Conservation (phyloP, 2,113 vertebrate species). For the Rhineura floridana region DNA sequence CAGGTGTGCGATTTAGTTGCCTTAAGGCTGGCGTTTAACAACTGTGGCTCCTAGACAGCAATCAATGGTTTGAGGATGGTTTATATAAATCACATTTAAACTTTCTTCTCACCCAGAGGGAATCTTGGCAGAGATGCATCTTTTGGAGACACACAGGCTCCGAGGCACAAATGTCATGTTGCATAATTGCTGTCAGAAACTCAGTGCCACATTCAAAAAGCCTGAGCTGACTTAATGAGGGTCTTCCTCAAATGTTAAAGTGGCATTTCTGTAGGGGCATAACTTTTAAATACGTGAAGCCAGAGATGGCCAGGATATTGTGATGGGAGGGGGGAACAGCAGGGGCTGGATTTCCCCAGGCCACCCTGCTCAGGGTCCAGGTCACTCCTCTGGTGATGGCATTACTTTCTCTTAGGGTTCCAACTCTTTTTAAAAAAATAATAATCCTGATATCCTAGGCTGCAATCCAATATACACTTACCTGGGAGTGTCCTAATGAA, state of each 20-base stretch:
- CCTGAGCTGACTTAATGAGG: neutral
- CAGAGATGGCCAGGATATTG: neutral
- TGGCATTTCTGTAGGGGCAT: neutral
- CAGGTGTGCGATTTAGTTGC: neutral
- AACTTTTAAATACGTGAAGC: neutral
- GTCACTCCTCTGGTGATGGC: neutral
- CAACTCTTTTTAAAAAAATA: neutral
- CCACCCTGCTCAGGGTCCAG: neutral
- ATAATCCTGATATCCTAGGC: neutral
- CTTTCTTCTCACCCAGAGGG: conserved; percentile 11
- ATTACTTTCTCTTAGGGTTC: neutral
- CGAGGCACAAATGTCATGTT: neutral
- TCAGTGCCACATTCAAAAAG: neutral
- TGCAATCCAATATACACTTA: too few relatives aligned
- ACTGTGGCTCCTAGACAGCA: conserved; percentile 18
- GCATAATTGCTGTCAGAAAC: conserved; percentile 5
- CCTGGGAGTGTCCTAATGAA: too few relatives aligned
- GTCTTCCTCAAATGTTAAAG: neutral
- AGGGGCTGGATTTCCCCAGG: neutral
- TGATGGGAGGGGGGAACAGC: neutral
- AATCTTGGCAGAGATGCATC: neutral
- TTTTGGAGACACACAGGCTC: neutral
- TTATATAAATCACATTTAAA: conserved; percentile 24
- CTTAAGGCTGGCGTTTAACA: conserved; percentile 32
- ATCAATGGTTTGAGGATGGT: conserved; percentile 13